phyloP scores from a whole-genome alignment of 2,113 vertebrate species.

The Amblyopsis rosae region DNA sequence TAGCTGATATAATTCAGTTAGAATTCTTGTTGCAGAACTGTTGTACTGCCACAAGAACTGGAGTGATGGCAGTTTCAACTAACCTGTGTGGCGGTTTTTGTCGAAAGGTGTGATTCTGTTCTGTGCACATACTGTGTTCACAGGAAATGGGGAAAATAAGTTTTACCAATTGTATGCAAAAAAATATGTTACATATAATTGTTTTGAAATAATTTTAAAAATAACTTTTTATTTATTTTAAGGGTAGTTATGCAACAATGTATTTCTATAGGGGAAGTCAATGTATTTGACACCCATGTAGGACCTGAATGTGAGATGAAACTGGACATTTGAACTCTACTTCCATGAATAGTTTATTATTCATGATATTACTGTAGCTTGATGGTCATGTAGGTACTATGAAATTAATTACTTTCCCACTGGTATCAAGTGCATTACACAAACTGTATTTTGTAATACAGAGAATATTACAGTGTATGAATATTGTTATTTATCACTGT shows the following conservation, averaged over 20 bases:
- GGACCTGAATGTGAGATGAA: slow-evolving; percentile 54
- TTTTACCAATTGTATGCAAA: slow-evolving; percentile 41
- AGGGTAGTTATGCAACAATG: slow-evolving; percentile 72
- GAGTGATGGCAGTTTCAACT: neutral
- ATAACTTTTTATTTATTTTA: neutral
- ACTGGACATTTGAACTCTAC: slow-evolving; percentile 37
- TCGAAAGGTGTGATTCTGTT: slow-evolving; percentile 40
- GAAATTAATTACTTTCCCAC: slow-evolving; percentile 68
- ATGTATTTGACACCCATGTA: slow-evolving; percentile 53
- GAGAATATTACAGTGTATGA: slow-evolving; percentile 76
- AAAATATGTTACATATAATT: slow-evolving; percentile 26
- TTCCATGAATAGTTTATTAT: slow-evolving; percentile 1
- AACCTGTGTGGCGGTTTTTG: neutral
- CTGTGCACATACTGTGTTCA: slow-evolving; percentile 4
- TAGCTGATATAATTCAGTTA: neutral
- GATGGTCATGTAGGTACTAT: slow-evolving; percentile 58
- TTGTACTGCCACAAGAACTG: neutral
- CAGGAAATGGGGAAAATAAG: neutral
- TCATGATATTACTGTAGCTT: neutral
- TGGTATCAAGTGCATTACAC: slow-evolving; percentile 79
- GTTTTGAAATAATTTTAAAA: slow-evolving; percentile 20
- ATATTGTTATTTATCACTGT: slow-evolving; percentile 77
- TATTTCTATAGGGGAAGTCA: slow-evolving; percentile 63
- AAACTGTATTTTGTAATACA: slow-evolving; percentile 80
- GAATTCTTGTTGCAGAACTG: neutral